phyloP scores from a whole-genome alignment of 2,797 vertebrate species.

The Pteronotus mesoamericanus region DNA sequence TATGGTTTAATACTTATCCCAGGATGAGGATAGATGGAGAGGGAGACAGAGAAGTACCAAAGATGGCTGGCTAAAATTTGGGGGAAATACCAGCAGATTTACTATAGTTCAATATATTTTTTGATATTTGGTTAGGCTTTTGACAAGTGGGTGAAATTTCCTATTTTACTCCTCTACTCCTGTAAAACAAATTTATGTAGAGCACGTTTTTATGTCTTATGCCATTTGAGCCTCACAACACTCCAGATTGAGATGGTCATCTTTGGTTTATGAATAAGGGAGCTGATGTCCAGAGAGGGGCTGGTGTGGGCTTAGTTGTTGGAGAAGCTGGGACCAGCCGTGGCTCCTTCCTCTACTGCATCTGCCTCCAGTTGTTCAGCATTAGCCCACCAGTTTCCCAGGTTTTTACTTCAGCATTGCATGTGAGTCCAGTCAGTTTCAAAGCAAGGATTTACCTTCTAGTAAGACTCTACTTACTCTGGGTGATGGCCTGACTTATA shows the following conservation, averaged over 20 bases:
- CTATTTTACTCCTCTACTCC: background rate
- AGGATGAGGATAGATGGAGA: background rate
- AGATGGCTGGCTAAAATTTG: background rate
- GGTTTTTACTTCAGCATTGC: background rate
- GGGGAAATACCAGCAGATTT: background rate
- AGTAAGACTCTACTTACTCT: background rate
- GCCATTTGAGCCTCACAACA: background rate
- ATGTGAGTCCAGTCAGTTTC: background rate
- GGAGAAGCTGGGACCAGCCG: background rate
- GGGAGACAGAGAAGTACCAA: background rate
- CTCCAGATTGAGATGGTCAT: background rate
- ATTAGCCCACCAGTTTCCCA: background rate
- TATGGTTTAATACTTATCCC: background rate
- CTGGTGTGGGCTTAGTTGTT: too few relatives aligned
- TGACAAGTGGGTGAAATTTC: background rate
- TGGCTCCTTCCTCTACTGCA: background rate
- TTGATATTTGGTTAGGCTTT: background rate
- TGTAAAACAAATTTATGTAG: background rate
- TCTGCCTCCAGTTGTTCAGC: background rate
- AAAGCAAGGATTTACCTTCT: background rate
- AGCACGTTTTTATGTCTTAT: background rate
- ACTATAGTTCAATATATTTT: background rate
- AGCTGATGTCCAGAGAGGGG: background rate
- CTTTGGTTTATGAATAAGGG: background rate
- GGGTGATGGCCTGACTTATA: background rate